Base-by-base conservation (phyloP, 2,113 vertebrate genomes). In the Dipodomys stephensi region DNA sequence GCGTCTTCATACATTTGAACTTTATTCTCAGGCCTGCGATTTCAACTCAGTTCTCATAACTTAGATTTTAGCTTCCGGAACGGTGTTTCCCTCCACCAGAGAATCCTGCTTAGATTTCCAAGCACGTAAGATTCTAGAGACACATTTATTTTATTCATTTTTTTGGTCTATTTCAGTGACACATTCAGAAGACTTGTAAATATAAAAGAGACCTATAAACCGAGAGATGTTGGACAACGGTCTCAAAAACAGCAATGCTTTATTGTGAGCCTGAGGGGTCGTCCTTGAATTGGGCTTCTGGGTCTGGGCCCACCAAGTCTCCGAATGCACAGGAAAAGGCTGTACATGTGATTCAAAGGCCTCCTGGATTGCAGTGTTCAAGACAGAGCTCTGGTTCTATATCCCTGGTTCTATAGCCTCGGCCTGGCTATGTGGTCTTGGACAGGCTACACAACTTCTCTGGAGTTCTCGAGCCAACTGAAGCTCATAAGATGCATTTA, bases 131-230 rank as follows among this genome's bases (percentile, higher is more conserved):
- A 77, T 94, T 88, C 92, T 62, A 86, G 82, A 95, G 78, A 92
- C 94, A 83, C 79, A 87, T 93, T 39, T 39, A 39, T 39, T 39
- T 39, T 39, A 39, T 39, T 39, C 39, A 39, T 39, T 57, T 57
- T 91, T 93, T 87, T 32, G 69, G 87, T 96, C 96, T 96, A 25
- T 95, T 95, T 96, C 96, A 93, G 80, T 81, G 73, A 74, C 78
- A 83, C 87, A 53, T 94, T 96, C 83, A 5, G 25, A 82, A 87
- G 87, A 83, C 87, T 95, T 96, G 84, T 96, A 96, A 97, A 94
- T 93, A 94, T 90, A 90, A 95, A 95, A 87, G 93, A 90, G 67
- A 30, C 79, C 20, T 23, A n/a, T 93, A 95, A 95, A 95, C 81
- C 0, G 44, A 82, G 87, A 85, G 62, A 62, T 62, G 71, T 83